Percentiles rank a stretch among this genome's conserved stretches.
phyloP scores from a whole-genome alignment of 2,888 invertebrate genomes.

The Deilephila porcellus region DNA sequence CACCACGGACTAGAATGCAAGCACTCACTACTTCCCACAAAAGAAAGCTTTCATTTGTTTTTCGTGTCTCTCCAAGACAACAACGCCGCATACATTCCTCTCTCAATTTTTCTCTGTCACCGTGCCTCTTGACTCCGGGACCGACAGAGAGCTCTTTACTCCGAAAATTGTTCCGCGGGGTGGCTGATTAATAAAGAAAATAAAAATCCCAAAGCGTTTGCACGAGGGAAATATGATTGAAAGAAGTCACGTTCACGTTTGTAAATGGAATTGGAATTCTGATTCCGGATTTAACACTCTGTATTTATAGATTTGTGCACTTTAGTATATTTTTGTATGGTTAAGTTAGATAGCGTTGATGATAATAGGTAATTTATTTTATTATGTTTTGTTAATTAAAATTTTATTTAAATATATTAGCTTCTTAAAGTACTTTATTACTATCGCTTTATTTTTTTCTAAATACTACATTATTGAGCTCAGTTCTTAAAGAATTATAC shows the following conservation, averaged over 20 bases:
- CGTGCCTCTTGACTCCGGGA: constrained; percentile 67
- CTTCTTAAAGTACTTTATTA: no score
- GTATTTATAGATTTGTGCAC: neutral
- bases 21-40: constrained; percentile 42
- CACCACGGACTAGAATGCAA: neutral
- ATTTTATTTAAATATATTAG: no score
- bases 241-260: constrained; percentile 58
- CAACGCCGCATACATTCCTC: constrained; percentile 41
- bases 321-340: neutral
- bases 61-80: constrained; percentile 54
- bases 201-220: constrained; percentile 59
- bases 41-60: constrained; percentile 60
- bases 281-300: neutral
- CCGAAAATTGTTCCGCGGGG: constrained; percentile 67
- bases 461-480: no score
- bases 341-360: neutral
- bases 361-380: no score
- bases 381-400: no score
- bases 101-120: constrained; percentile 72
- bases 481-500: neutral
- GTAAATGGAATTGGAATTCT: constrained; percentile 44
- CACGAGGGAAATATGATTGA: constrained; percentile 60
- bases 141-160: constrained; percentile 67
- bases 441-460: no score
- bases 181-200: constrained; percentile 78